Evolutionary conservation across 2,888 invertebrate species (phyloP), one percentile per base, ranked within the genome.

Genomic region (Drosophila testacea): DNA sequence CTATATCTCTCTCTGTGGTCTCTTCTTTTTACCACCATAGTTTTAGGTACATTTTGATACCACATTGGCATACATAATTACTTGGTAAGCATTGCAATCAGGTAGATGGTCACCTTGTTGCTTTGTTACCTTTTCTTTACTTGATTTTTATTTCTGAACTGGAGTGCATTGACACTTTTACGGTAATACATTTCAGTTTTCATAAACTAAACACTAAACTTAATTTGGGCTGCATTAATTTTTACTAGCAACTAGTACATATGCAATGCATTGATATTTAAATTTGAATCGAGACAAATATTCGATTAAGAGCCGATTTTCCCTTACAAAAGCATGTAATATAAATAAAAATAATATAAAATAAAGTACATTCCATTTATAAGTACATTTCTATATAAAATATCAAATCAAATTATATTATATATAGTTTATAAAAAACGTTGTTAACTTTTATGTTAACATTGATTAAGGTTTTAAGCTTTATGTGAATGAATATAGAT

Each of bases 61-160:
- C 66, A 69, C 75, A 72, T 72, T 82, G 72, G 83, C 88, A 84
- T 84, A 84, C 83, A 71, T 69, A 84, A 84, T 84, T 83, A 81
- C 61, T 67, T 69, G 69, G 38, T 34, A 52, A 68, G 48, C 78
- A 86, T 60, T 84, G 88, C 77, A 83, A 73, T 77, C 64, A 59
- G 57, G 61, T 55, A 44, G 55, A 56, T 64, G 46, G 67, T 51
- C 46, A 57, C 22, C 42, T 63, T 54, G 27, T 16, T 28, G 61
- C 64, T 46, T 63, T 54, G 27, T 16, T 28, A 64, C 64, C 51
- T 64, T 44, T 54, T 47, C 36, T 65, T 54, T 48, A 52, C 16
- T 28, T 34, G 55, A 11, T 34, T 39, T 46, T 61, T 32, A 56
- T 51, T 30, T 56, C 27, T 38, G 48, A 28, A 22, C 6, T 44